Evolutionary conservation across 2,888 invertebrate species (phyloP).

Genomic region (Capitulum mitella): DNA sequence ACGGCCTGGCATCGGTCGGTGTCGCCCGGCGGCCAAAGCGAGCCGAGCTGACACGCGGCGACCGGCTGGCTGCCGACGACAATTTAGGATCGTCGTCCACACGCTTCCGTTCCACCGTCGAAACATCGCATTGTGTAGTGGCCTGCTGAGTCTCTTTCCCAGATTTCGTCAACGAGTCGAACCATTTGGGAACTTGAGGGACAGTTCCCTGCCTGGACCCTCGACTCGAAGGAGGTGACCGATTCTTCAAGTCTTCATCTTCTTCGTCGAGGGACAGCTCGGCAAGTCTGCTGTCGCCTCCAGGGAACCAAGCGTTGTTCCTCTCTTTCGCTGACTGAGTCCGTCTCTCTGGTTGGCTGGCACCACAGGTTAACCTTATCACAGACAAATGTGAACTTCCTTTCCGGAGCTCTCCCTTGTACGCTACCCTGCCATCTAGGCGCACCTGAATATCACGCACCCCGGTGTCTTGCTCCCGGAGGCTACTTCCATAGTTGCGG

Average conservation of each 20-base stretch:
- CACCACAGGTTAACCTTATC: background rate
- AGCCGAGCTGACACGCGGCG: constrained; percentile 40
- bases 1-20: constrained; percentile 37
- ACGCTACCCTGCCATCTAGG: background rate
- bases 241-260: background rate
- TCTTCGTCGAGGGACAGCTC: background rate
- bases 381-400: background rate
- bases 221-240: too few relatives aligned
- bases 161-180: background rate
- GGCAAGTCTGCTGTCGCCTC: background rate
- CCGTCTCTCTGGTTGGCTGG: background rate
- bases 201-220: too few relatives aligned
- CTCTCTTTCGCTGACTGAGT: background rate
- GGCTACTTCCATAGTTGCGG: background rate
- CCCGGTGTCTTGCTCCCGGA: background rate
- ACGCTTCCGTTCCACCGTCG: too few relatives aligned
- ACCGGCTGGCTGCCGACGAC: constrained; percentile 41
- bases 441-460: background rate
- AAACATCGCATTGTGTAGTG: too few relatives aligned
- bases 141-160: too few relatives aligned
- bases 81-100: too few relatives aligned
- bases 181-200: background rate
- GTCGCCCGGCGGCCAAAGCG: constrained; percentile 41
- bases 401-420: background rate
- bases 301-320: background rate